Conservation (phyloP, 2,113 vertebrate species). For the Lepisosteus osseus region DNA sequence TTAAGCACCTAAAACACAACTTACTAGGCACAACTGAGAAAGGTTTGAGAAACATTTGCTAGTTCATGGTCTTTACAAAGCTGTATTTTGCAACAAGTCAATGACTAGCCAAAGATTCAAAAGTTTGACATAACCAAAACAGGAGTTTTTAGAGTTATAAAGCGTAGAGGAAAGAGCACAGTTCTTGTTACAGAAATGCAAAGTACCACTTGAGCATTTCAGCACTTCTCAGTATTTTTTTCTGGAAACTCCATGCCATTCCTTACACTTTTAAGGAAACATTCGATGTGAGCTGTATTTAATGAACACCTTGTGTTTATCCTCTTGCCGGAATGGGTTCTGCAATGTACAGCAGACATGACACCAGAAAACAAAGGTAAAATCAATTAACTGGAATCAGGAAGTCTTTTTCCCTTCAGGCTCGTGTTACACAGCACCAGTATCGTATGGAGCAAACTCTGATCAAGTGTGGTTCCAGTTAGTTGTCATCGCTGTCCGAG, state of each 20-base stretch:
- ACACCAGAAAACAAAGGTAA: constrained; percentile 2
- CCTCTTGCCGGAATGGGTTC: constrained; percentile 5
- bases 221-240: not conserved
- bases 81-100: no score
- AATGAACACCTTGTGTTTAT: not conserved
- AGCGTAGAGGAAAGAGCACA: not conserved
- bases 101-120: not conserved
- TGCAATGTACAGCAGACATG: not conserved
- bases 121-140: no score
- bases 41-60: no score
- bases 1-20: no score
- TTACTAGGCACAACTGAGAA: no score
- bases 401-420: not conserved
- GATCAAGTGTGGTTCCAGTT: constrained; percentile 38
- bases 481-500: constrained; percentile 68
- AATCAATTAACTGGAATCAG: not conserved
- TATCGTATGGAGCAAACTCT: not conserved
- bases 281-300: not conserved
- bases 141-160: not conserved
- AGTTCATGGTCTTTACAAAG: no score
- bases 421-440: not conserved
- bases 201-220: not conserved
- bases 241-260: not conserved
- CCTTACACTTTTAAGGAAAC: not conserved
- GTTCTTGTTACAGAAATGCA: not conserved